These are phyloP conservation scores for Tachystola acroxantha DNA, from an alignment of 2,888 invertebrate genomes.

Conservation along the genomic window DNA sequence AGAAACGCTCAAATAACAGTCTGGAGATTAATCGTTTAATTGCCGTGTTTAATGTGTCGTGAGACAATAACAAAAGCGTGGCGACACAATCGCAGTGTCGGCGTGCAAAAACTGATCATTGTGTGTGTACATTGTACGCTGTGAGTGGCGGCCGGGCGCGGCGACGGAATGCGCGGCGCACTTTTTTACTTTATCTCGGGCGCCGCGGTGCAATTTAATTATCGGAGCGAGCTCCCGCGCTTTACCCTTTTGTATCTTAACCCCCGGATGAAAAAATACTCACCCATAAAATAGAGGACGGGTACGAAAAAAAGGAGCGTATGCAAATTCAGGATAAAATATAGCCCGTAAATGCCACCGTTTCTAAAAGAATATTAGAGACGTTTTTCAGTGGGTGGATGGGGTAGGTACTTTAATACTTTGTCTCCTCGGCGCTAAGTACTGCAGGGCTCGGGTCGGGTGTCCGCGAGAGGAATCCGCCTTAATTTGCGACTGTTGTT, in stretches of 20 bases:
- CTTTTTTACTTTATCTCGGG: conserved; percentile 19
- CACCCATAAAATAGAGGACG: conserved; percentile 78
- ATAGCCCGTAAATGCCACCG: conserved; percentile 80
- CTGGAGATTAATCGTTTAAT: conserved; percentile 46
- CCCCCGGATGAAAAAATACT: conserved; percentile 77
- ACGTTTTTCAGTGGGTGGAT: conserved; percentile 79
- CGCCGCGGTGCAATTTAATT: conserved; percentile 74
- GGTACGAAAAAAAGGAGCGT: conserved; percentile 78
- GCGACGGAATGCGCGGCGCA: conserved; percentile 13
- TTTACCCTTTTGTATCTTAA: conserved; percentile 80
- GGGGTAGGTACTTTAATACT: conserved; percentile 71
- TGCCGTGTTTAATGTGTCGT: conserved; percentile 48
- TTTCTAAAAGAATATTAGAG: conserved; percentile 80
- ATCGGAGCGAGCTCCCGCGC: conserved; percentile 65
- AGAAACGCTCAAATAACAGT: conserved; percentile 21
- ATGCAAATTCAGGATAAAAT: conserved; percentile 80
- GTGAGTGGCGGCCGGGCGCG: neutral
- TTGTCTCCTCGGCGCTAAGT: conserved; percentile 73
- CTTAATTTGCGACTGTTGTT: conserved; percentile 73
- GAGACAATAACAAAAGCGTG: conserved; percentile 30
- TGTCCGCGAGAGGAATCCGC: conserved; percentile 65
- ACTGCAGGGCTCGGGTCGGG: conserved; percentile 51
- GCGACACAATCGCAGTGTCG: conserved; percentile 10
- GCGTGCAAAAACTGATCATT: conserved; percentile 4
- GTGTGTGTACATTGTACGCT: conserved; percentile 1